These are phyloP conservation scores for Odontamblyopus lacepedii DNA, from an alignment of 2,797 vertebrate species.

Conservation along the genomic window DNA sequence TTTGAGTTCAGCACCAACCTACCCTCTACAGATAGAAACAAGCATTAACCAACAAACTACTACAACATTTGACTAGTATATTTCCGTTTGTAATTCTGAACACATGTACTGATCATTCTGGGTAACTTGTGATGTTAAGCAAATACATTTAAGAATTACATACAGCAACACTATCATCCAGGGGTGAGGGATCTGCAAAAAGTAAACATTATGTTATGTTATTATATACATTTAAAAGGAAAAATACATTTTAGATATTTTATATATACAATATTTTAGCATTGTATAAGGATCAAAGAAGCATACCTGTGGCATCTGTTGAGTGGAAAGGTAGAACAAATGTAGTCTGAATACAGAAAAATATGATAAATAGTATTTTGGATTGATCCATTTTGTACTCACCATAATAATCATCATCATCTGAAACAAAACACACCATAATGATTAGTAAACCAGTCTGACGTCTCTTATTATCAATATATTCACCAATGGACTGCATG, in stretches of 20 bases:
- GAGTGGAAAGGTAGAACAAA: neutral
- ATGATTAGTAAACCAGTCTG: slow-evolving; percentile 15
- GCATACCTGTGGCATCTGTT: slow-evolving; percentile 9
- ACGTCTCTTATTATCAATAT: neutral
- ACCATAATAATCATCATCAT: slow-evolving; percentile 53
- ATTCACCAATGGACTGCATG: neutral
- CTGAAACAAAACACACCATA: slow-evolving; percentile 25
- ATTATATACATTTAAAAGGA: neutral
- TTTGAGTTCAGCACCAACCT: neutral
- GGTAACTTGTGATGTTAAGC: neutral
- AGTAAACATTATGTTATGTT: neutral
- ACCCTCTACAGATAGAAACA: neutral
- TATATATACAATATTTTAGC: neutral
- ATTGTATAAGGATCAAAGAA: neutral
- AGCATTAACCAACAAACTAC: neutral
- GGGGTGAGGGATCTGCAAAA: slow-evolving; percentile 60
- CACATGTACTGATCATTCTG: neutral
- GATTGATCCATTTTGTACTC: slow-evolving; percentile 39
- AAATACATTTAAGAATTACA: slow-evolving; percentile 63
- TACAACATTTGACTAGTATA: neutral
- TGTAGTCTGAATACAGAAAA: neutral
- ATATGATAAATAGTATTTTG: neutral
- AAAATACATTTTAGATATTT: neutral
- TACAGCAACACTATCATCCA: slow-evolving; percentile 91
- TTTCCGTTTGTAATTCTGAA: neutral